Evolutionary conservation across 2,113 vertebrate genomes (phyloP).

Genomic region (Epinephelus lanceolatus): DNA sequence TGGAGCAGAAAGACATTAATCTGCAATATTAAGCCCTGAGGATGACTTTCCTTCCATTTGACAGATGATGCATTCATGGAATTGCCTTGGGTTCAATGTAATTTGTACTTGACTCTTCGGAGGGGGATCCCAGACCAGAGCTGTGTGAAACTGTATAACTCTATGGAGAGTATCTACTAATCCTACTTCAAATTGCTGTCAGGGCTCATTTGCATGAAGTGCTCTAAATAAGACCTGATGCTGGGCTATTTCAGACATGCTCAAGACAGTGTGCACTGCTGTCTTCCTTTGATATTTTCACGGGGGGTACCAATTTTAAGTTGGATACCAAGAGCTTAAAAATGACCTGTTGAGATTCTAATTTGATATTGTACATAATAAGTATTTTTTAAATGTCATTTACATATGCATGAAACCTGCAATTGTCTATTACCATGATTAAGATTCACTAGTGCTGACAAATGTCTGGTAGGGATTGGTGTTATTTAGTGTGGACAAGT

Average conservation of each 20-base stretch:
- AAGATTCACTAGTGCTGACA: neutral
- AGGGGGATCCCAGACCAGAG: conserved; percentile 14
- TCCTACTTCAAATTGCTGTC: conserved; percentile 34
- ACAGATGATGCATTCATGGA: conserved; percentile 26
- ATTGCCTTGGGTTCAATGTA: conserved; percentile 10
- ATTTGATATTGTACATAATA: neutral
- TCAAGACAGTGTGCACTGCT: neutral
- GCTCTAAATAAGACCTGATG: conserved; percentile 13
- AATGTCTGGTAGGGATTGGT: neutral
- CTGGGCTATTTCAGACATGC: neutral
- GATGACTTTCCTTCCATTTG: conserved; percentile 11
- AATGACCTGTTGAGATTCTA: neutral
- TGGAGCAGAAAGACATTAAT: conserved; percentile 6
- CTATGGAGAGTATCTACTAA: conserved; percentile 6
- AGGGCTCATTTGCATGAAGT: conserved; percentile 26
- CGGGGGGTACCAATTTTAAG: neutral
- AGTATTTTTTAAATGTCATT: neutral
- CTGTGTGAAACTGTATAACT: conserved; percentile 46
- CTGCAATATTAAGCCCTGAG: conserved; percentile 1
- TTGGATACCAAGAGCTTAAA: neutral
- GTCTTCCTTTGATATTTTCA: neutral
- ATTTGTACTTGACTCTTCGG: conserved; percentile 7
- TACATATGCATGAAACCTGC: neutral
- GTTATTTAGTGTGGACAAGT: neutral
- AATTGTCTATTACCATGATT: neutral